Evolutionary conservation across 2,888 invertebrate species (phyloP).

Genomic region (Lomographa bimaculata): DNA sequence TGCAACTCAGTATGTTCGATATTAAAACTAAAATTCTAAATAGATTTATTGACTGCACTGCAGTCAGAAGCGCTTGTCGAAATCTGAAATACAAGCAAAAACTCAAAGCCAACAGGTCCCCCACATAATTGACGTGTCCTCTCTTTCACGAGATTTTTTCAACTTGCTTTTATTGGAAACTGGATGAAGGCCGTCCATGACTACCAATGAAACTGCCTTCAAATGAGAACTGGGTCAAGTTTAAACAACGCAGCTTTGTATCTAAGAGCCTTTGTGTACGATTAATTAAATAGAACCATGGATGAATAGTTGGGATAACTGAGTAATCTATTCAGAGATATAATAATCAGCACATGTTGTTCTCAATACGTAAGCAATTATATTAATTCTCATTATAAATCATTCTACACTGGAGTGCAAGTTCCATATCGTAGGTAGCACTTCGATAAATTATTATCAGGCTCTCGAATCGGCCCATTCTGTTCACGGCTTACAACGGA

Average conservation of each 20-base stretch:
- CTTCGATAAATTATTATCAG: conserved; percentile 44
- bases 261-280: conserved; percentile 22
- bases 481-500: conserved; percentile 37
- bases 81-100: conserved; percentile 26
- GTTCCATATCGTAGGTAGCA: conserved; percentile 38
- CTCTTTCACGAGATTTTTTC: conserved; percentile 43
- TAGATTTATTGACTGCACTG: conserved; percentile 16
- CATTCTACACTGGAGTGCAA: conserved; percentile 36
- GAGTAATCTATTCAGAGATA: conserved; percentile 13
- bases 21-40: conserved; percentile 19
- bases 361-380: conserved; percentile 9
- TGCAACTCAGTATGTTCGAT: background rate
- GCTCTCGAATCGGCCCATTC: conserved; percentile 39
- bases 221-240: conserved; percentile 50
- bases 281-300: conserved; percentile 27
- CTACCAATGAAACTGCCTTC: conserved; percentile 44
- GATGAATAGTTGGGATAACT: conserved; percentile 25
- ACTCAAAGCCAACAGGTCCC: conserved; percentile 29
- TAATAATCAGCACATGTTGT: conserved; percentile 11
- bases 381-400: conserved; percentile 32
- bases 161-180: conserved; percentile 45
- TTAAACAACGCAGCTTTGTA: conserved; percentile 39
- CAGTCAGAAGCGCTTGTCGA: conserved; percentile 28
- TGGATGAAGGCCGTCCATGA: conserved; percentile 48
- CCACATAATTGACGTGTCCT: conserved; percentile 43